Evolutionary conservation across 2,888 invertebrate species (phyloP).

Genomic region (Caenorhabditis panamensis): DNA sequence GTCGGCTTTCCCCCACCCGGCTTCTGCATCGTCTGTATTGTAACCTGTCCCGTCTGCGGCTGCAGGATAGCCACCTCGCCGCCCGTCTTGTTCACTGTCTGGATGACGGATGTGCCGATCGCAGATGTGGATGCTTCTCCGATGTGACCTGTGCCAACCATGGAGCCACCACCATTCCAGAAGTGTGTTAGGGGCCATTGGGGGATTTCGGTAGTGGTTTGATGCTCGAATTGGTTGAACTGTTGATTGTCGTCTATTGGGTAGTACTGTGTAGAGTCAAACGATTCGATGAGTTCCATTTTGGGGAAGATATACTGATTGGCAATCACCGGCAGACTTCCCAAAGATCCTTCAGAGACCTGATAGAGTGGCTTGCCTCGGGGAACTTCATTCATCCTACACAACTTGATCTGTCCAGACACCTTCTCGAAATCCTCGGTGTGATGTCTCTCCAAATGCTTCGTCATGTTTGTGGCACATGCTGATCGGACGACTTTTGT

Average conservation of each 20-base stretch:
- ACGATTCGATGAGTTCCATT: slow-evolving; percentile 14
- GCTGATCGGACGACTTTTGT: slow-evolving; percentile 72
- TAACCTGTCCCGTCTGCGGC: slow-evolving; percentile 12
- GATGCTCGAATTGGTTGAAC: slow-evolving; percentile 34
- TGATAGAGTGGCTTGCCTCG: slow-evolving; percentile 27
- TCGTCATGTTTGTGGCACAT: slow-evolving; percentile 76
- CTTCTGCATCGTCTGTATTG: slow-evolving; percentile 12
- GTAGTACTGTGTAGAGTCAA: slow-evolving; percentile 32
- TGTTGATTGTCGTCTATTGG: slow-evolving; percentile 18
- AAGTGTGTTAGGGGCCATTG: slow-evolving; percentile 53
- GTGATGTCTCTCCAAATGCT: slow-evolving; percentile 74
- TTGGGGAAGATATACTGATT: slow-evolving; percentile 35
- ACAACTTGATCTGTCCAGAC: slow-evolving; percentile 55
- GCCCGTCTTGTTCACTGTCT: slow-evolving; percentile 23
- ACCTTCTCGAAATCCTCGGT: slow-evolving; percentile 68
- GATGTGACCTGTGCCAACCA: slow-evolving; percentile 1
- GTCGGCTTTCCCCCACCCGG: slow-evolving; percentile 6
- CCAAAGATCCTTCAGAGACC: slow-evolving; percentile 9
- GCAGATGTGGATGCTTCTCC: slow-evolving; percentile 43
- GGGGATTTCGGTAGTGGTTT: not conserved
- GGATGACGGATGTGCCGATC: slow-evolving; percentile 44
- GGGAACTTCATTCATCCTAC: slow-evolving; percentile 40
- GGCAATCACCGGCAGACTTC: slow-evolving; percentile 5
- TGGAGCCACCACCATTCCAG: slow-evolving; percentile 20
- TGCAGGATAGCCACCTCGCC: not conserved